phyloP scores from a whole-genome alignment of 1,140 invertebrate genomes.

The Theocolax elegans region DNA sequence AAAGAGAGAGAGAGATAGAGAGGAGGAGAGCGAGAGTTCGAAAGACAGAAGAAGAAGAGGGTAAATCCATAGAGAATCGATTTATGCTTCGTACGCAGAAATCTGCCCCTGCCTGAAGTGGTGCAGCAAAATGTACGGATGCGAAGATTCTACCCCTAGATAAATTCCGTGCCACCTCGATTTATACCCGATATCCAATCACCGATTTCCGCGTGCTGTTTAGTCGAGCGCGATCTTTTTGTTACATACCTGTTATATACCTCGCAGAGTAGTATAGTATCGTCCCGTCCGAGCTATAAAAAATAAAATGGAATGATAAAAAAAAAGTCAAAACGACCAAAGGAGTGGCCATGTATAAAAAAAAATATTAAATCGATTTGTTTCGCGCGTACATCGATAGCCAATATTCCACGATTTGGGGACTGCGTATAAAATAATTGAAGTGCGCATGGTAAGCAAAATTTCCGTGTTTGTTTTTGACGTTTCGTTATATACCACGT shows the following conservation, averaged over 20 bases:
- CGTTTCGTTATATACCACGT: neutral
- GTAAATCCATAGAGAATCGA: neutral
- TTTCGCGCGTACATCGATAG: conserved; percentile 1
- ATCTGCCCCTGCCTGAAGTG: neutral
- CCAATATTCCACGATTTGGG: conserved; percentile 9
- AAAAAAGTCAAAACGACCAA: neutral
- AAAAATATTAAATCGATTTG: conserved; percentile 8
- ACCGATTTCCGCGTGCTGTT: conserved; percentile 21
- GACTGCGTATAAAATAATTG: conserved; percentile 12
- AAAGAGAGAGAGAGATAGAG: no score
- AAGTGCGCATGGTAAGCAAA: conserved; percentile 14
- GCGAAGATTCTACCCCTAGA: conserved; percentile 15
- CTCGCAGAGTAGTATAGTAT: no score
- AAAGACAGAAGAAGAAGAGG: no score
- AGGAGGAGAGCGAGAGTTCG: no score
- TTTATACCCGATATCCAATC: conserved; percentile 36
- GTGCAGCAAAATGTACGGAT: no score
- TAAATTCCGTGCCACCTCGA: conserved; percentile 12
- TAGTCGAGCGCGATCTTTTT: conserved; percentile 1
- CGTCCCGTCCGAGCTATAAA: no score
- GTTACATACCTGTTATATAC: neutral
- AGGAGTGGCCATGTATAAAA: neutral
- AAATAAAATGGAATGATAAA: conserved; percentile 16
- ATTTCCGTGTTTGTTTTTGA: neutral
- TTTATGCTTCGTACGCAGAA: conserved; percentile 4